Evolutionary conservation across 2,797 vertebrate species (phyloP).

Genomic region (Cyclura pinguis): DNA sequence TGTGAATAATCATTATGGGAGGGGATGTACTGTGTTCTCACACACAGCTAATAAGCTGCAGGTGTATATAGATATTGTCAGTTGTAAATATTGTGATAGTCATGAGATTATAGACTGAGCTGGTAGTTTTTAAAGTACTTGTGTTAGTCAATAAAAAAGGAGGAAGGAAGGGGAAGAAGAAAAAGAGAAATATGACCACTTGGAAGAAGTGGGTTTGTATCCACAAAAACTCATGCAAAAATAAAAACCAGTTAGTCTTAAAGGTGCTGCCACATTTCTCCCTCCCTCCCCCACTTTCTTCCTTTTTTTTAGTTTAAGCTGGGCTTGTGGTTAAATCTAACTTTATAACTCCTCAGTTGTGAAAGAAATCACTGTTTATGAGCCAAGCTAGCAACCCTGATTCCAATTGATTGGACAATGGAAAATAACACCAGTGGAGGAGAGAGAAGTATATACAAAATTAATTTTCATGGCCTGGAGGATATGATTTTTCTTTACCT

Average conservation of each 20-base stretch:
- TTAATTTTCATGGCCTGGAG: conserved; percentile 9
- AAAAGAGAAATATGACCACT: no score
- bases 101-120: no score
- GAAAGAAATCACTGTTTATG: conserved; percentile 33
- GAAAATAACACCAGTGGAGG: conserved; percentile 33
- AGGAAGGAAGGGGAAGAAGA: no score
- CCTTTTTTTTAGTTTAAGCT: not conserved
- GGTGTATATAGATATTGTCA: not conserved
- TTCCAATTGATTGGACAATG: conserved; percentile 33
- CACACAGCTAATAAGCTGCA: not conserved
- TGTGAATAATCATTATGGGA: not conserved
- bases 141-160: no score
- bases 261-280: no score
- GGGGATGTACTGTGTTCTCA: not conserved
- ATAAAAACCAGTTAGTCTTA: no score
- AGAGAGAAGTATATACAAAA: conserved; percentile 6
- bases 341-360: conserved; percentile 30
- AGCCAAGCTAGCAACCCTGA: not conserved
- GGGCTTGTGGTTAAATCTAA: conserved; percentile 47
- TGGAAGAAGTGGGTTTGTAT: no score
- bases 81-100: no score
- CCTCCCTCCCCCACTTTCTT: no score
- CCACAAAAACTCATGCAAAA: no score
- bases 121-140: no score
- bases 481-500: conserved; percentile 36